phyloP scores from a whole-genome alignment of 2,797 vertebrate species.

The Pipistrellus kuhlii region DNA sequence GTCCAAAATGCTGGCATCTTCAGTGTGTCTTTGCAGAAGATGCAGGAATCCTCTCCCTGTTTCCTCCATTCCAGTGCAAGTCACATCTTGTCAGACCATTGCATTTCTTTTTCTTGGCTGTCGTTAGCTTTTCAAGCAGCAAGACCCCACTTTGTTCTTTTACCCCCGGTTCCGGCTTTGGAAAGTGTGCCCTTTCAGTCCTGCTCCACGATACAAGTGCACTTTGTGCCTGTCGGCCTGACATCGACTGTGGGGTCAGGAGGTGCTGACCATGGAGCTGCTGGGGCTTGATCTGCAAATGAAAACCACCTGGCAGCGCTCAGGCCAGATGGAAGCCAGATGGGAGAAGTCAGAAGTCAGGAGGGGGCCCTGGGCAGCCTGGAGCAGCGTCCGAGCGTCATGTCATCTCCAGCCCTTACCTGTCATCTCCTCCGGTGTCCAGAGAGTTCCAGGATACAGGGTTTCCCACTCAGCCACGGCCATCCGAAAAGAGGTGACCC shows the following conservation, averaged over 20 bases:
- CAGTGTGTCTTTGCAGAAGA: fast-evolving
- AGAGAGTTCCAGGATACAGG: neutral
- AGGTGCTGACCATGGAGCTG: neutral
- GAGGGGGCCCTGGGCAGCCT: neutral
- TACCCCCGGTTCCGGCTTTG: neutral
- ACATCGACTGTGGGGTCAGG: fast-evolving
- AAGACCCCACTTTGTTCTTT: slow-evolving; percentile 31
- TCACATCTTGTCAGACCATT: neutral
- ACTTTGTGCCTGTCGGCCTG: neutral
- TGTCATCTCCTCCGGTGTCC: neutral
- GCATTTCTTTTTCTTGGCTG: neutral
- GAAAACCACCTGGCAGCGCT: slow-evolving; percentile 62
- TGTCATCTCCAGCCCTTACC: neutral
- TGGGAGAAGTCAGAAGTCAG: neutral
- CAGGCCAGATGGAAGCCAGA: neutral
- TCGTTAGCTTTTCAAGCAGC: neutral
- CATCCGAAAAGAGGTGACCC: slow-evolving; percentile 13
- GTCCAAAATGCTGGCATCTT: fast-evolving
- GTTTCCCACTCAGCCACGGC: neutral
- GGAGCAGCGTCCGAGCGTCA: fast-evolving
- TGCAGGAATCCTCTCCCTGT: neutral
- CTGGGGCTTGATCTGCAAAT: slow-evolving; percentile 48
- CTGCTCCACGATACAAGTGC: neutral
- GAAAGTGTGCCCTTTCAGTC: slow-evolving; percentile 4
- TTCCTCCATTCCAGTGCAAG: neutral